Base-by-base conservation (phyloP, 1,140 invertebrate species). In the Drosophila pectinifera region DNA sequence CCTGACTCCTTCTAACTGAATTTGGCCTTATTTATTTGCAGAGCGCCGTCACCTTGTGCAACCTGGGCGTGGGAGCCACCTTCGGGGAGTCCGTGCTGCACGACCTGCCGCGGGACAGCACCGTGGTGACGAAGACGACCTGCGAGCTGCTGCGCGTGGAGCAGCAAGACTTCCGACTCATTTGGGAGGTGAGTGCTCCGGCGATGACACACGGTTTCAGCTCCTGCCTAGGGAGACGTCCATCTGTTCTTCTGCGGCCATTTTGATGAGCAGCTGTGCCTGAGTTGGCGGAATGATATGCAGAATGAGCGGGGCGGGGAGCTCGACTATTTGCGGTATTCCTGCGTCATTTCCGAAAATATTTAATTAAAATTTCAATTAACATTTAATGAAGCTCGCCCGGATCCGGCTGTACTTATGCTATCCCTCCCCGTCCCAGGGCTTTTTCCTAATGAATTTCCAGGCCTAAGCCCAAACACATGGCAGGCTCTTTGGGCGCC, bases 41-140 rank as follows among this genome's bases (percentile, higher is more conserved):
- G 95, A 93, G 94, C 79, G 92, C 94, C 22, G 93, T 95, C 31
- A 94, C 94, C 11, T 83, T 96, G 64, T 95, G 95, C 90, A 96
- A 94, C 63, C 92, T 96, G 39, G 95, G 95, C 18, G 94, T 95
- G 54, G 96, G 96, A 14, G 95, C 95, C n/a, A 96, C 95, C 41
- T 97, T 96, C 91, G 96, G 96, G 4, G 96, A 96, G 92, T 95
- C 95, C 31, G 95, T 96, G 68, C 92, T 96, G 53, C 94, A 95
- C 78, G 95, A 95, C 89, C 93, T 95, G 56, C 95, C 96, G 5
- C 93, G 96, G 70, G 95, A 95, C 65, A 95, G 94, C 51, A 96
- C 96, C 1, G 95, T 96, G 36, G 94, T 96, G 36, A 96, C 96
- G 7, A 94, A 94, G 83, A 95, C 95, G 59, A 94, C 94, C 53